Base-by-base conservation (phyloP, 2,113 vertebrate species). In the Tetraodon nigroviridis region DNA sequence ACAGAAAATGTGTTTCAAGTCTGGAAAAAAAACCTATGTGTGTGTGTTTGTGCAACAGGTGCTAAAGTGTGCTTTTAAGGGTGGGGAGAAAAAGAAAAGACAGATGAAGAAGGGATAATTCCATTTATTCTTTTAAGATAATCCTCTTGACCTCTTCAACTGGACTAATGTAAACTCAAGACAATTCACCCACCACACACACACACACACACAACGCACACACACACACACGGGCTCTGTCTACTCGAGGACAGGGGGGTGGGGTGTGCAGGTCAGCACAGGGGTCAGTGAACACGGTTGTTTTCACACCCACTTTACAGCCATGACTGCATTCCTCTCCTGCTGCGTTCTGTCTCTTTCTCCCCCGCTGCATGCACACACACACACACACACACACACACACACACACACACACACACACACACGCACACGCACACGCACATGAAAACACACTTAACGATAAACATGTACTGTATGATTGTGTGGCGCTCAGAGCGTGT, bases 251-350 rank as follows among this genome's bases (percentile, higher is more conserved):
- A 71, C 6, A 4, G 14, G 75, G 29, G 78, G 61, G 61, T 66
- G 64, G 76, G 61, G 69, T 66, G 61, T 80, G 73, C 58, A 83
- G 80, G 86, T 86, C 84, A 72, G 64, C 58, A 8, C 40, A 20
- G 65, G 81, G 82, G 84, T 87, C 81, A 80, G 61, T 24, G 61
- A 80, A 84, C 78, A 80, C 82, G 55, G 69, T 75, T 81, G 81
- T 86, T 84, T 88, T 87, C 82, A 86, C 86, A 86, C 80, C 78
- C 83, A 85, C 79, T 86, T 84, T 84, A 84, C 76, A 83, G 78
- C 84, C 64, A 32, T 82, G 72, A 78, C 80, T 82, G 78, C 82
- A 84, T 87, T 87, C 78, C 74, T 69, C 75, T 78, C 84, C 75
- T 66, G 81, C 81, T 86, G 82, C 1, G 75, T 65, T 67, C 63